Evolutionary conservation across 2,797 vertebrate genomes (phyloP).

Genomic region (Sternarchorhynchus goeldii): DNA sequence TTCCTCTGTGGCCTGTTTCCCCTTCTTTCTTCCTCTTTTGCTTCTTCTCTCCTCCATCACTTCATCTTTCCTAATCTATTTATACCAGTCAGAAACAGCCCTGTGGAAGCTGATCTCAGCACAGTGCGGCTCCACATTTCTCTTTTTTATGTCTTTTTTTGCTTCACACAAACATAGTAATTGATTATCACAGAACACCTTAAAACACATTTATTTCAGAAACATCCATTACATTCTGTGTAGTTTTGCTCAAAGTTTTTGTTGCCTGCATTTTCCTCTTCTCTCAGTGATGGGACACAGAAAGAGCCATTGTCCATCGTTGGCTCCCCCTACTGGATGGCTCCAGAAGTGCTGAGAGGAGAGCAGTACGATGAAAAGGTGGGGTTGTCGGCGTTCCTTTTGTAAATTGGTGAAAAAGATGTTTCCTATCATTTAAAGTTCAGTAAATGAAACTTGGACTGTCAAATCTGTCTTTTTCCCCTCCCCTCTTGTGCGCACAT

Average conservation of each 20-base stretch:
- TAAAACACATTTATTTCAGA: not conserved
- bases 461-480: not conserved
- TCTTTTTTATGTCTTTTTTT: not conserved
- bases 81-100: constrained; percentile 62
- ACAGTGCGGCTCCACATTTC: not conserved
- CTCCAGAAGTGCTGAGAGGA: constrained; percentile 90
- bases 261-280: constrained; percentile 16
- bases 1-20: constrained; percentile 12
- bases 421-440: not conserved
- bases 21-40: not conserved
- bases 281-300: constrained; percentile 77
- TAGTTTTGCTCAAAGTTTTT: not conserved
- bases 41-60: constrained; percentile 10
- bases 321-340: constrained; percentile 98
- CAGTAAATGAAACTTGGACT: not conserved
- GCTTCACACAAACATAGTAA: not conserved
- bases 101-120: constrained; percentile 65
- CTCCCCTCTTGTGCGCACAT: constrained; percentile 12
- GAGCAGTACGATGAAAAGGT: constrained; percentile 96
- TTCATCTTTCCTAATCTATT: constrained; percentile 11
- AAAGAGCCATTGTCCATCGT: constrained; percentile 88
- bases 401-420: not conserved
- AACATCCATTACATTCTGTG: not conserved
- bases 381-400: not conserved
- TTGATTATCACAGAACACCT: not conserved